Evolutionary conservation across 2,888 invertebrate genomes (phyloP).

Genomic region (Metallyticus violacea): DNA sequence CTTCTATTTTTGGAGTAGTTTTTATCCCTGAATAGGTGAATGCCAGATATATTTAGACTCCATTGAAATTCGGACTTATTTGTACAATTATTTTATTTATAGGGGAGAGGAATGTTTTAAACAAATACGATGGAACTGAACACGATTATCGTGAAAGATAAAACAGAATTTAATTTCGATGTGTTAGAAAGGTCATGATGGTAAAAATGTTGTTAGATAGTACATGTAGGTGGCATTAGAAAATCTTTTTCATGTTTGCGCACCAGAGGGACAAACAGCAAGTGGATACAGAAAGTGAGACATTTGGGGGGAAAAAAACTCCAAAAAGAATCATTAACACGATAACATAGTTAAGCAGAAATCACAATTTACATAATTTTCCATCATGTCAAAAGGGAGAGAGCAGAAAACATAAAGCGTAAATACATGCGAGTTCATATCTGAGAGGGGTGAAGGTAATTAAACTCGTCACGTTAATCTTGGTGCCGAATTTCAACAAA

Average conservation of each 20-base stretch:
- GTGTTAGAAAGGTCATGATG: not conserved
- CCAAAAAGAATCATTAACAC: not conserved
- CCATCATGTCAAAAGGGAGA: not conserved
- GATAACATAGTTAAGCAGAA: not conserved
- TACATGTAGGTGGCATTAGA: not conserved
- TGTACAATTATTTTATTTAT: no score
- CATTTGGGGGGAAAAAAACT: not conserved
- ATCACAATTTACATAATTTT: not conserved
- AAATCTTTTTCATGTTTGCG: not conserved
- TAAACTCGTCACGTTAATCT: not conserved
- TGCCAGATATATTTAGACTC: no score
- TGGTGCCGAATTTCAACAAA: not conserved
- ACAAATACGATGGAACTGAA: no score
- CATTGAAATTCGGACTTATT: no score
- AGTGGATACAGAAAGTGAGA: not conserved
- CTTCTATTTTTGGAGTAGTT: no score
- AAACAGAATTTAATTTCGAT: no score
- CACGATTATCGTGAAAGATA: no score
- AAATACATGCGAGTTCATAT: not conserved
- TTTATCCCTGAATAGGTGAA: no score
- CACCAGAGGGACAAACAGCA: not conserved
- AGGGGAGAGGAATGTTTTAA: no score
- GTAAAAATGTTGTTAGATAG: not conserved
- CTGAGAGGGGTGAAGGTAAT: not conserved
- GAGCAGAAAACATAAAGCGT: not conserved